Percentiles rank a stretch among this genome's conserved stretches.
Evolutionary conservation across 2,888 invertebrate genomes (phyloP).

Genomic region (Dasysyrphus albostriatus): DNA sequence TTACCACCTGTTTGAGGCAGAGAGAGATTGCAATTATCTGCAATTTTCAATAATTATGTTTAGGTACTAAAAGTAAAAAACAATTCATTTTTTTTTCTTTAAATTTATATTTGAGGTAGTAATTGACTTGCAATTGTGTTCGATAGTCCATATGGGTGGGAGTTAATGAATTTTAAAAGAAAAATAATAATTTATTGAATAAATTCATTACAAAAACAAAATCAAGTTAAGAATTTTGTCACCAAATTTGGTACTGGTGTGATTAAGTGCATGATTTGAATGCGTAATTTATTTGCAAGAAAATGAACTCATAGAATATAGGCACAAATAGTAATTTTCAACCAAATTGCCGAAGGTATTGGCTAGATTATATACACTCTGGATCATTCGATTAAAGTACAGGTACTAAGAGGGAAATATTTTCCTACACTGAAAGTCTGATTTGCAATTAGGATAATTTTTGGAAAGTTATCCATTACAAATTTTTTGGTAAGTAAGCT

Average conservation of each 20-base stretch:
- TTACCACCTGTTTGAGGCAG: slow-evolving; percentile 19
- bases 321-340: no score
- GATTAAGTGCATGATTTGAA: slow-evolving; percentile 57
- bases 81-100: not conserved
- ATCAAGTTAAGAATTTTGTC: slow-evolving; percentile 7
- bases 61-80: not conserved
- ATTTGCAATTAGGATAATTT: no score
- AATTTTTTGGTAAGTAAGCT: no score
- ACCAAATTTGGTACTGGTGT: slow-evolving; percentile 60
- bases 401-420: no score
- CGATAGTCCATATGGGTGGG: not conserved
- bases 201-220: slow-evolving; percentile 41
- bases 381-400: not conserved
- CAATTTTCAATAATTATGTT: slow-evolving; percentile 3
- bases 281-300: slow-evolving; percentile 49
- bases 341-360: no score
- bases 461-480: no score
- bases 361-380: not conserved
- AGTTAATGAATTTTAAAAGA: not conserved
- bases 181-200: slow-evolving; percentile 27
- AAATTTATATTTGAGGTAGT: not conserved
- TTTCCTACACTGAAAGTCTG: no score
- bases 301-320: slow-evolving; percentile 48
- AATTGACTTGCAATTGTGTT: not conserved
- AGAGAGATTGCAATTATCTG: slow-evolving; percentile 15